Evolutionary conservation across 2,797 vertebrate species (phyloP).

Genomic region (Prunella strophiata): DNA sequence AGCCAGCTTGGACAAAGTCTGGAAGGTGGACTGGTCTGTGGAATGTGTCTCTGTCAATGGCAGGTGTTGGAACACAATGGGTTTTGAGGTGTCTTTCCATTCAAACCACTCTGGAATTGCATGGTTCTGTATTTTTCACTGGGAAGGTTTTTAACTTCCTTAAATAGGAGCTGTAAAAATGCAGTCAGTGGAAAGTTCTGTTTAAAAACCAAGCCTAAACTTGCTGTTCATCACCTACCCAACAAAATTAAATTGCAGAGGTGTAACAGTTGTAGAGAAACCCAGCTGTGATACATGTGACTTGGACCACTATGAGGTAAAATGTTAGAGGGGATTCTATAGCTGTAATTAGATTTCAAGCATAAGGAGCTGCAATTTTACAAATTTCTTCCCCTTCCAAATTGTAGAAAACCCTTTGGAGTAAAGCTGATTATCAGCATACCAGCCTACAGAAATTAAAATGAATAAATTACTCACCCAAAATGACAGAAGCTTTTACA

Average conservation of each 20-base stretch:
- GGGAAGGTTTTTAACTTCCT: not conserved
- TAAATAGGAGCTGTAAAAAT: not conserved
- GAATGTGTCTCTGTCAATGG: not conserved
- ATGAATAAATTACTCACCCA: conserved; percentile 52
- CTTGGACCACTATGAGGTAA: not conserved
- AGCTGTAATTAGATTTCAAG: conserved; percentile 23
- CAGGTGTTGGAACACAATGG: accelerated
- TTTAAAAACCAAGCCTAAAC: not conserved
- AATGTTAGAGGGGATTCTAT: not conserved
- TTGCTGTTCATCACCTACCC: not conserved
- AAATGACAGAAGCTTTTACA: not conserved
- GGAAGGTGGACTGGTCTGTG: not conserved
- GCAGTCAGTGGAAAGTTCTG: not conserved
- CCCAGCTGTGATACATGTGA: not conserved
- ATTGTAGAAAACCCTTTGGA: conserved; percentile 27
- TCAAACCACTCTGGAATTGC: not conserved
- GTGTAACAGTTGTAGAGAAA: not conserved
- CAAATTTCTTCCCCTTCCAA: not conserved
- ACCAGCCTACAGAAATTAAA: conserved; percentile 59
- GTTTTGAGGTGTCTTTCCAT: not conserved
- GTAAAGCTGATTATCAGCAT: conserved; percentile 29
- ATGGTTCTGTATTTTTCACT: not conserved
- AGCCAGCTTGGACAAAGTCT: accelerated
- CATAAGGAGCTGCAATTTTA: not conserved
- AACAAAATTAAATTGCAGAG: not conserved